Evolutionary conservation across 2,888 invertebrate genomes (phyloP), one percentile per base, ranked within the genome.

Genomic region (Lomographa bimaculata): DNA sequence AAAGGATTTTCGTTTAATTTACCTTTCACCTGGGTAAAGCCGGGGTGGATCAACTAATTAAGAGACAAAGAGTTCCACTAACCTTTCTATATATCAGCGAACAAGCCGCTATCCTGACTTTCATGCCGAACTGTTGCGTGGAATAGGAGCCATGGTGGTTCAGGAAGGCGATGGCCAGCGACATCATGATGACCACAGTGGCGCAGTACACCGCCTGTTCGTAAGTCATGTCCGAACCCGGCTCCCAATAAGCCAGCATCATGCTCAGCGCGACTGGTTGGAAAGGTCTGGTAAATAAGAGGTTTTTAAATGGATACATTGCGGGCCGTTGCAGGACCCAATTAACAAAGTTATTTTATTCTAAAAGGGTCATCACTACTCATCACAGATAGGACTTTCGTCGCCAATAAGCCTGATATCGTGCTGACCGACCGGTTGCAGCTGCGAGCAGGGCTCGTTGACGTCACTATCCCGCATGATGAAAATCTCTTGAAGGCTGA

Each of bases 31-130:
- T n/a, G n/a, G n/a, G n/a, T n/a, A n/a, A n/a, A n/a, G n/a, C n/a
- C n/a, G n/a, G n/a, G n/a, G n/a, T n/a, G n/a, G n/a, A n/a, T n/a
- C n/a, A n/a, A n/a, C n/a, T n/a, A n/a, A n/a, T n/a, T n/a, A n/a
- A n/a, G n/a, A n/a, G n/a, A n/a, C n/a, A n/a, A n/a, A n/a, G n/a
- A n/a, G n/a, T n/a, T n/a, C n/a, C n/a, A n/a, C n/a, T n/a, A n/a
- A 96, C 96, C 92, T 97, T 97, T 85, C 95, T 92, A 68, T 96
- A 97, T 38, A 97, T 92, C 6, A 97, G 83, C 1, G 96, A 94
- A 67, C 96, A 96, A 32, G 94, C 93, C 0, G 96, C 95, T 1
- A 96, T 92, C 53, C 97, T 90, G 33, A 96, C 91, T 79, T 93
- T 92, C 93, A 96, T 94, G 12, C 97, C 97, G 25, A 94, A 91